These are phyloP conservation scores for Amphiprion clarkii DNA, from an alignment of 2,797 vertebrate species.

Conservation along the genomic window DNA sequence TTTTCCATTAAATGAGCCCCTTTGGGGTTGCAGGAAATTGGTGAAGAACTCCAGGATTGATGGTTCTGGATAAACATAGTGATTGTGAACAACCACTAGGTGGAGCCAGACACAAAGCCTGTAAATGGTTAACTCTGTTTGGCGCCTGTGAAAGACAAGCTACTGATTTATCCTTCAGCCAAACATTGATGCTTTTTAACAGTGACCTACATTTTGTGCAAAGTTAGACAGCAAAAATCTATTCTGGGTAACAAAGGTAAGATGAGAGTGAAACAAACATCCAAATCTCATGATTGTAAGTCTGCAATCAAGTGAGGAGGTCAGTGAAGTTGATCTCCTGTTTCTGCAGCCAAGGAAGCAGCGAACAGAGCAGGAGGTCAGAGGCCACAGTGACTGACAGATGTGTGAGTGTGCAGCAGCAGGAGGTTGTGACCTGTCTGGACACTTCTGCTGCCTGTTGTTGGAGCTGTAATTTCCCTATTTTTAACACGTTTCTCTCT, in stretches of 20 bases:
- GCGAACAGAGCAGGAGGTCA: slow-evolving; percentile 34
- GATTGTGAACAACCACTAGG: slow-evolving; percentile 24
- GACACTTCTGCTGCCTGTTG: slow-evolving; percentile 11
- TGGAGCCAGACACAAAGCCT: slow-evolving; percentile 35
- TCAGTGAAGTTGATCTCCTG: background rate
- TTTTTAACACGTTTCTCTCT: background rate
- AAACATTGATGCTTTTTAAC: slow-evolving; percentile 5
- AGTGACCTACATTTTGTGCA: slow-evolving; percentile 7
- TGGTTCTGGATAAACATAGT: accelerated
- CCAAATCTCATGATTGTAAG: background rate
- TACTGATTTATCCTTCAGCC: slow-evolving; percentile 19
- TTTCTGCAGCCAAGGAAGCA: slow-evolving; percentile 5
- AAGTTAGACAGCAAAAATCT: background rate
- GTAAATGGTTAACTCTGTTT: background rate
- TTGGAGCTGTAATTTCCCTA: slow-evolving; percentile 24
- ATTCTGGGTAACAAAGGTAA: background rate
- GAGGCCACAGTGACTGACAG: slow-evolving; percentile 55
- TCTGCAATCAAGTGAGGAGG: background rate
- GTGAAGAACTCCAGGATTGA: too few relatives aligned
- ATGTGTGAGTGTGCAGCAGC: slow-evolving; percentile 22
- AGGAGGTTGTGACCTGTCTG: slow-evolving; percentile 53
- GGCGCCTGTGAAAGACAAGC: slow-evolving; percentile 7
- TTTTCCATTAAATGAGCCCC: too few relatives aligned
- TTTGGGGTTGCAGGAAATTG: background rate
- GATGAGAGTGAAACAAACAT: background rate